Percentiles rank a stretch among this genome's conserved stretches.
Conservation (phyloP, 1,140 invertebrate species). For the Bombus pascuorum region DNA sequence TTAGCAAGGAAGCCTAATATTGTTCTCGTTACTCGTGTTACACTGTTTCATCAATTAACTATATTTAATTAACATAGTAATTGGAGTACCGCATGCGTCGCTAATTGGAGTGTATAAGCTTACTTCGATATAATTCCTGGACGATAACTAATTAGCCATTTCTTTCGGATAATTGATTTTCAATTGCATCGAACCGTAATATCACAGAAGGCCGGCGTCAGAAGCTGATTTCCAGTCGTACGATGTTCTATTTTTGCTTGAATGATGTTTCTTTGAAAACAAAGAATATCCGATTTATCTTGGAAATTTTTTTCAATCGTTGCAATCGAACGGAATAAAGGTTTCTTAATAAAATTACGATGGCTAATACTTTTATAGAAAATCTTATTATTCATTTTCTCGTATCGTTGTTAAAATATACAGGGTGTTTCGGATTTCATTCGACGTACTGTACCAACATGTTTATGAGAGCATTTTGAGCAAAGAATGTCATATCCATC, state of each 20-base stretch:
- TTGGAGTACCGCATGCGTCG: neutral
- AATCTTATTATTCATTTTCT: too few relatives aligned
- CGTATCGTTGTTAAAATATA: too few relatives aligned
- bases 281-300: too few relatives aligned
- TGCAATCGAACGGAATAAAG: too few relatives aligned
- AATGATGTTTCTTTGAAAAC: too few relatives aligned
- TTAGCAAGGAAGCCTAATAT: neutral
- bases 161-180: conserved; percentile 11
- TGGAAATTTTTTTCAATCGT: too few relatives aligned
- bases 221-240: too few relatives aligned
- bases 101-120: conserved; percentile 6
- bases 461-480: too few relatives aligned
- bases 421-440: too few relatives aligned
- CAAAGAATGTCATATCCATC: too few relatives aligned
- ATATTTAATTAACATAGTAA: neutral
- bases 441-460: rapidly evolving
- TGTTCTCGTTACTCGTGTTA: neutral
- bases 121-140: neutral
- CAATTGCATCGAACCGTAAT: neutral
- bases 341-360: too few relatives aligned
- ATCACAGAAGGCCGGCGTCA: neutral
- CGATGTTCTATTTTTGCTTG: neutral
- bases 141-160: conserved; percentile 14
- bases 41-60: neutral
- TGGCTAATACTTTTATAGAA: too few relatives aligned